Conservation (phyloP, 2,888 invertebrate genomes). For the Aleiodes alternator region DNA sequence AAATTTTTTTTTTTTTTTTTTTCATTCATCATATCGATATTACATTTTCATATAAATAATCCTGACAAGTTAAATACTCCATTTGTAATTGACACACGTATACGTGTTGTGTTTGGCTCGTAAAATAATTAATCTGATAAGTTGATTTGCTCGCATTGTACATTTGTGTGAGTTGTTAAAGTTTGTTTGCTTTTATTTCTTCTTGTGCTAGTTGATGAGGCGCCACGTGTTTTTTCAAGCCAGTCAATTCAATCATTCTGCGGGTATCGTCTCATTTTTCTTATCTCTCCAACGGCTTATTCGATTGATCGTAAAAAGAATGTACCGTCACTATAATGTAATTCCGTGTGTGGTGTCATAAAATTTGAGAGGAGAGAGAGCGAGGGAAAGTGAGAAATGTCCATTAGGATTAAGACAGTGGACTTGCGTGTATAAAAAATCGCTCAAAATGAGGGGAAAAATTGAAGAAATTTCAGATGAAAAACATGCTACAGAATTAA, state of each 20-base stretch:
- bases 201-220: conserved; percentile 2
- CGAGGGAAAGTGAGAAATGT: not conserved
- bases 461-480: no score
- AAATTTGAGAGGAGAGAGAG: not conserved
- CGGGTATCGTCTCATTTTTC: conserved; percentile 54
- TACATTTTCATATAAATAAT: conserved; percentile 29
- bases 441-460: not conserved
- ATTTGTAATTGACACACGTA: conserved; percentile 7
- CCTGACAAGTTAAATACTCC: not conserved
- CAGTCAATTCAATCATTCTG: conserved; percentile 62
- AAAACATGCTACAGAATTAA: no score
- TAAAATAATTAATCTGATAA: conserved; percentile 67
- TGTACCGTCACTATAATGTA: conserved; percentile 47
- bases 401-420: not conserved
- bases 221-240: conserved; percentile 58
- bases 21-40: conserved; percentile 17
- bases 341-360: conserved; percentile 18
- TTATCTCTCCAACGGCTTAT: conserved; percentile 26
- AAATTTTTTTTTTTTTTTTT: not conserved
- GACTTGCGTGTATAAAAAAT: not conserved
- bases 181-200: conserved; percentile 54
- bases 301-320: conserved; percentile 47
- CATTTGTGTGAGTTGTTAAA: conserved; percentile 45
- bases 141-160: conserved; percentile 40
- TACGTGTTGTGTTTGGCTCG: conserved; percentile 53